phyloP scores from a whole-genome alignment of 2,113 vertebrate species.

The Danionella cerebrum region DNA sequence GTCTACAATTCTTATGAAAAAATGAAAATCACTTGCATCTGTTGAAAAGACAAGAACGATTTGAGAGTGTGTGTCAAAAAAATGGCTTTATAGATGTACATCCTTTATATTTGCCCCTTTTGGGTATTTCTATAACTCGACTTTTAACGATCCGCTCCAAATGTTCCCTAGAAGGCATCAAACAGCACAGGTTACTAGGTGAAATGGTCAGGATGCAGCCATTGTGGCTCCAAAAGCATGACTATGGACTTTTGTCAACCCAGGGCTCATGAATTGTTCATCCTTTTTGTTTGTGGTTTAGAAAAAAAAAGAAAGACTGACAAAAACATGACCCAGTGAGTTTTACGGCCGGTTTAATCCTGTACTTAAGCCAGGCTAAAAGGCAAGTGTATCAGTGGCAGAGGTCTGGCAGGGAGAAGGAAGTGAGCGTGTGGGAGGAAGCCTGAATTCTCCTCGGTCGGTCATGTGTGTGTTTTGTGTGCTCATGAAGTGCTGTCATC shows the following conservation, averaged over 20 bases:
- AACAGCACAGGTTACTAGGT: not conserved
- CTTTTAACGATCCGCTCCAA: too few relatives aligned
- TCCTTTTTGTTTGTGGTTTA: not conserved
- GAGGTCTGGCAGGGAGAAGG: slow-evolving; percentile 25
- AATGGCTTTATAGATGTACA: too few relatives aligned
- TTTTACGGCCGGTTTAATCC: not conserved
- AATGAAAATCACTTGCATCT: too few relatives aligned
- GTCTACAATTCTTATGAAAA: too few relatives aligned
- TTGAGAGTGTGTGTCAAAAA: too few relatives aligned
- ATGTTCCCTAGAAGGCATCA: not conserved
- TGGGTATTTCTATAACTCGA: too few relatives aligned
- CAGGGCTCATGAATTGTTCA: too few relatives aligned
- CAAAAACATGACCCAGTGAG: not conserved
- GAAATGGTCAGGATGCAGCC: not conserved
- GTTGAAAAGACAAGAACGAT: too few relatives aligned
- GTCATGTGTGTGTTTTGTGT: slow-evolving; percentile 18
- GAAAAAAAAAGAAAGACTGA: not conserved
- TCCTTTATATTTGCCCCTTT: too few relatives aligned
- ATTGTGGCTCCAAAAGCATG: not conserved
- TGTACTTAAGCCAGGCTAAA: slow-evolving; percentile 32
- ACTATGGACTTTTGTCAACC: slow-evolving; percentile 8
- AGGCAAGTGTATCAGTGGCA: slow-evolving; percentile 51
- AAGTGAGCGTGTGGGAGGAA: slow-evolving; percentile 22
- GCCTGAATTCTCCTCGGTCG: not conserved
- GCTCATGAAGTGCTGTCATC: slow-evolving; percentile 28